Evolutionary conservation across 2,888 invertebrate species (phyloP).

Genomic region (Chrysina gloriosa): DNA sequence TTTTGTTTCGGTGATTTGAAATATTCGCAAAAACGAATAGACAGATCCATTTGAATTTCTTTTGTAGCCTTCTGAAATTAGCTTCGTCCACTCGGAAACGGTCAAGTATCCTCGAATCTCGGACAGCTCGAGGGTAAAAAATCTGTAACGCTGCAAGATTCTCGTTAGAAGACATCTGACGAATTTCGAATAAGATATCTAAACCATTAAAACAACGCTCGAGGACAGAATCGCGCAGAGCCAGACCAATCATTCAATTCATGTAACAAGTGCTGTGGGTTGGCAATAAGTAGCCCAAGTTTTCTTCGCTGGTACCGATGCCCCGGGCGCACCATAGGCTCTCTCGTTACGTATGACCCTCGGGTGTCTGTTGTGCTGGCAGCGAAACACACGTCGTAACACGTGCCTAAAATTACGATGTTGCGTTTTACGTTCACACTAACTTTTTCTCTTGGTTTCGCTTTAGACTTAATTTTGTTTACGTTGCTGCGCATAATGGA

Average conservation of each 20-base stretch:
- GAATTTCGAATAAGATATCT: slow-evolving; percentile 56
- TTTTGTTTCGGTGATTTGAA: neutral
- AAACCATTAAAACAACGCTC: slow-evolving; percentile 61
- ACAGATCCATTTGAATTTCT: too few relatives aligned
- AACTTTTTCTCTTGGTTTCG: slow-evolving; percentile 53
- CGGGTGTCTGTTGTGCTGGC: slow-evolving; percentile 56
- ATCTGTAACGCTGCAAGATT: slow-evolving; percentile 48
- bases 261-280: slow-evolving; percentile 50
- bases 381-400: slow-evolving; percentile 54
- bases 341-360: slow-evolving; percentile 57
- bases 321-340: slow-evolving; percentile 54
- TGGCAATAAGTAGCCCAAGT: slow-evolving; percentile 55
- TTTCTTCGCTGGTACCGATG: slow-evolving; percentile 48
- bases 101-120: slow-evolving; percentile 12
- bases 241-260: slow-evolving; percentile 61
- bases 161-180: slow-evolving; percentile 56
- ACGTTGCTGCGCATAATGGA: neutral
- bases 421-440: slow-evolving; percentile 53
- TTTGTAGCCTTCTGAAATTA: slow-evolving; percentile 7
- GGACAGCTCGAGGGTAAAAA: slow-evolving; percentile 43
- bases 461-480: slow-evolving; percentile 45
- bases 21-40: too few relatives aligned
- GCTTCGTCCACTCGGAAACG: slow-evolving; percentile 20
- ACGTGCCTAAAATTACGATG: slow-evolving; percentile 59
- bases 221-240: slow-evolving; percentile 50